phyloP scores from a whole-genome alignment of 2,888 invertebrate genomes.

The Himalopsyche anomala region DNA sequence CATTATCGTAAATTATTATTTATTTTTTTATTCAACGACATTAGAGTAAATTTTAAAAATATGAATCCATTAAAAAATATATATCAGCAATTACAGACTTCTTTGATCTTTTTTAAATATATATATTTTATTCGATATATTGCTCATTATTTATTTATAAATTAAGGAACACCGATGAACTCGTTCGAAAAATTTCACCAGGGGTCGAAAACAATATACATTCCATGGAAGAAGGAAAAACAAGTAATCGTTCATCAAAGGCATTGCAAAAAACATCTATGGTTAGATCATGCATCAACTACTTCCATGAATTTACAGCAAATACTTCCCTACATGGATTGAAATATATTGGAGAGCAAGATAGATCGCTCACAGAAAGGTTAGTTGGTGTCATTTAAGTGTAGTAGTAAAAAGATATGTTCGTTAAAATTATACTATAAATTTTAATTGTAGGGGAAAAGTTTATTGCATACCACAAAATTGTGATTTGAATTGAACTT shows the following conservation, averaged over 20 bases:
- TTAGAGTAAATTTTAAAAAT: too few relatives aligned
- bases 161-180: not conserved
- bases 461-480: too few relatives aligned
- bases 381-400: not conserved
- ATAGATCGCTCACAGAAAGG: not conserved
- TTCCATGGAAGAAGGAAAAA: not conserved
- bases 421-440: too few relatives aligned
- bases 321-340: slow-evolving; percentile 1
- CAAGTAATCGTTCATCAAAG: not conserved
- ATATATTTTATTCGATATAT: not conserved
- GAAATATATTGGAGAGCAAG: not conserved
- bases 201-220: not conserved
- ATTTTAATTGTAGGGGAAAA: too few relatives aligned
- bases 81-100: too few relatives aligned
- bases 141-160: not conserved
- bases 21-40: too few relatives aligned
- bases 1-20: too few relatives aligned
- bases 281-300: not conserved
- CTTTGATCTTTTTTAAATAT: too few relatives aligned
- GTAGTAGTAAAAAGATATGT: too few relatives aligned
- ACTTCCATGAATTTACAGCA: not conserved
- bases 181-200: not conserved
- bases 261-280: not conserved
- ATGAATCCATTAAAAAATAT: too few relatives aligned
- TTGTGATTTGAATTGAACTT: too few relatives aligned